Base-by-base conservation (phyloP, 2,797 vertebrate species). In the Sebastes iracundus region DNA sequence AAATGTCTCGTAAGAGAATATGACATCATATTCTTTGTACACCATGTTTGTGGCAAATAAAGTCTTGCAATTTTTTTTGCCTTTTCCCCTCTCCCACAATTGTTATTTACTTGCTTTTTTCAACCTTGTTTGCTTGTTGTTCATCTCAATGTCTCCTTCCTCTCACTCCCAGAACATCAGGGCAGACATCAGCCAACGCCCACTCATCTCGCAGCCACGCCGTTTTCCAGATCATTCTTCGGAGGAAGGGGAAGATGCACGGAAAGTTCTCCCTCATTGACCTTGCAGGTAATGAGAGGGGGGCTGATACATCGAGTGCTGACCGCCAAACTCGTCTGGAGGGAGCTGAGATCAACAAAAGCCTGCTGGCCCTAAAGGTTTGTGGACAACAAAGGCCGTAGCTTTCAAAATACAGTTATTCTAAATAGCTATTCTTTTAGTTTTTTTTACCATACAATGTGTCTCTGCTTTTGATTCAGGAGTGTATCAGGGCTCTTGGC, bases 301-400 rank as follows among this genome's bases (percentile, higher is more conserved):
- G 98, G 33, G 98, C 98, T 0, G 98, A 99, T 79, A 99, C 98
- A 8, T 99, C 97, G 0, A 99, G 97, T 81, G 97, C 98, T 1
- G 97, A 99, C 86, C 96, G 98, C 13, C 98, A 98, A 92, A 99
- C 98, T 0, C 94, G 98, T 46, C 96, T 99, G 83, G 98, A 99
- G 96, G 98, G 98, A 82, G 98, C 98, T 0, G 98, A 99, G 96
- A 99, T 99, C 92, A 99, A 99, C 94, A 99, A 99, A 94, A 99
- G 98, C 94, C 96, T 99, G 92, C 95, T 99, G 92, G 98, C 98
- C 55, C 96, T 99, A 64, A 99, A 99, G 97, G 97, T 98, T 72
- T 46, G 80, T 83, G 11, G 59, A 8, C 13, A 28, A 2, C 1
- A 1, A 4, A 2, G 14, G 22, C n/a, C 38, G 56, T 16, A 23